Conservation (phyloP, 2,888 invertebrate species). For the Beris chalybata region DNA sequence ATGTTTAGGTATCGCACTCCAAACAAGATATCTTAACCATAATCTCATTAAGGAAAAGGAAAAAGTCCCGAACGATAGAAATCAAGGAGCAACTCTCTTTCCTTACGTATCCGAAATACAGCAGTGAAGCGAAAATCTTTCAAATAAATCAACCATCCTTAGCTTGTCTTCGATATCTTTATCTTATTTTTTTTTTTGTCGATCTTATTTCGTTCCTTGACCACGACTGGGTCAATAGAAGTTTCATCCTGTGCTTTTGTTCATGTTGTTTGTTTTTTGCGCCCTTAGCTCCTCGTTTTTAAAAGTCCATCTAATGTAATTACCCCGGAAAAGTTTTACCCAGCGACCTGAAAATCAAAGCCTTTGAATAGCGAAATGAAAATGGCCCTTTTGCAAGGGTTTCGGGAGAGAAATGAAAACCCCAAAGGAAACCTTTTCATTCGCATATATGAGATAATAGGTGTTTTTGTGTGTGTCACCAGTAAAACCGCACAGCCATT, state of each 20-base stretch:
- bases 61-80: conserved; percentile 8
- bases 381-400: too few species aligned
- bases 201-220: neutral
- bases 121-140: conserved; percentile 19
- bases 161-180: conserved; percentile 34
- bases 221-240: too few species aligned
- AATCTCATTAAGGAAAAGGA: conserved; percentile 23
- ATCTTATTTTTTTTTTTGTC: conserved; percentile 6
- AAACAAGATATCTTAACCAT: conserved; percentile 11
- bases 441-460: too few species aligned
- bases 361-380: too few species aligned
- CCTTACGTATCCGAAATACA: neutral
- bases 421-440: too few species aligned
- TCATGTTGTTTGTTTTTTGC: too few species aligned
- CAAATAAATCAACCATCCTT: conserved; percentile 37
- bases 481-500: too few species aligned
- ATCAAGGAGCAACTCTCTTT: neutral
- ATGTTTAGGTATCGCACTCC: conserved; percentile 8
- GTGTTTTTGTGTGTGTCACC: too few species aligned
- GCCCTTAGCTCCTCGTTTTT: too few species aligned
- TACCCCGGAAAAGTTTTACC: conserved; percentile 23
- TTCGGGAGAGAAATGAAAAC: too few species aligned
- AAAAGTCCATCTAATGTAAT: conserved; percentile 21
- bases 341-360: conserved; percentile 19
- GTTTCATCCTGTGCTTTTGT: too few species aligned